Base-by-base conservation (phyloP, 2,113 vertebrate genomes). In the Indri indri region DNA sequence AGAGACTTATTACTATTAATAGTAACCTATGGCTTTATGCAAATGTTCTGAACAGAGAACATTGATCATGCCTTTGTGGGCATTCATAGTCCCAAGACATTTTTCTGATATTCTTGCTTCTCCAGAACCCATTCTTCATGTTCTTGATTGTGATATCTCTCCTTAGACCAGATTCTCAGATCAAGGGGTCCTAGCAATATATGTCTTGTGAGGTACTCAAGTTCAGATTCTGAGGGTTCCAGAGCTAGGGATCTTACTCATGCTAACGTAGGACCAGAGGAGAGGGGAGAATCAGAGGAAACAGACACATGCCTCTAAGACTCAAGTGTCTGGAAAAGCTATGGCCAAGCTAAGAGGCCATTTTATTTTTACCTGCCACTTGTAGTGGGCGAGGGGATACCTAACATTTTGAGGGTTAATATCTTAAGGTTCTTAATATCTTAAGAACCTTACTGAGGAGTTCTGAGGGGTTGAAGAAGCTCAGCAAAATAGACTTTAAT, bases 401-500 rank as follows among this genome's bases (percentile, higher is more conserved):
- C 40, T 74, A 90, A 52, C 74, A 73, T 86, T 87, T 80, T 87
- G 30, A 91, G 9, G 27, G 8, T 22, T 94, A 17, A 14, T 70
- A 73, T 81, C 59, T n/a, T 42, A 42, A 42, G 40, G 40, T 42
- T 42, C 40, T 83, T 94, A 92, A 73, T 94, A 59, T 81, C 42
- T 81, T 73, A 90, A 74, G 47, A 91, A 93, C 30, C 40, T 84
- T 74, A 40, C 6, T 50, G 27, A 68, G 27, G 42, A 30, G 42
- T 74, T 74, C 73, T 74, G 42, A 74, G 34, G 37, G 16, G 11
- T 45, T 82, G 42, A 95, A 86, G 73, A 25, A 87, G 34, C n/a
- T 95, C 80, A 47, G 47, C 54, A 94, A 90, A 84, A 65, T 76
- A 63, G 66, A 95, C 22, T 45, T 73, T 90, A 73, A 73, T 57